Base-by-base conservation (phyloP, 2,113 vertebrate species). In the Alosa alosa region DNA sequence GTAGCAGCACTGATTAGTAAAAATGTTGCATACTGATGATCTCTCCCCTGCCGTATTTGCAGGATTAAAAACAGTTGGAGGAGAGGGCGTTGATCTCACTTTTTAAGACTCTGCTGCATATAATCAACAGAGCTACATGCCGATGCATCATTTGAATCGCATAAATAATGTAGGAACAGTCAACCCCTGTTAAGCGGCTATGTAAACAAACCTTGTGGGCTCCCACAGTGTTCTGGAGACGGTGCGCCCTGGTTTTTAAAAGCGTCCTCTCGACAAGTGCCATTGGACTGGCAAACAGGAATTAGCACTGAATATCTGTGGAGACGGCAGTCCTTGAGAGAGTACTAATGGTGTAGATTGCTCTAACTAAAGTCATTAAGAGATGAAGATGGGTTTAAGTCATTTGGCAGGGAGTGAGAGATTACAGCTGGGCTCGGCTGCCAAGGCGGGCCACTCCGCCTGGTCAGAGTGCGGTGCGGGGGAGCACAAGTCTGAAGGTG, bases 261-360 rank as follows among this genome's bases (percentile, higher is more conserved):
- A 78, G 31, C 25, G 36, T 78, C 31, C 72, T 22, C 72, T 36
- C 72, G 36, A 78, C 72, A 39, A 78, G 72, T 78, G 72, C 72
- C 31, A 36, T 36, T 39, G 31, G 72, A 31, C 72, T 78, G 72
- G 72, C 36, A 57, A 60, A 84, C 36, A 22, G 4, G 55, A 84
- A 84, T 84, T 45, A 84, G 83, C 25, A 45, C 41, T 64, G 4
- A 44, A 84, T 84, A 60, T 84, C 57, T 84, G 39, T 45, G 39
- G 36, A 84, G 83, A 57, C 55, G 44, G 83, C 72, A 78, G 72
- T 78, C 72, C 72, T 78, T 78, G 72, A 78, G 72, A 78, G 72
- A 78, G 72, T 78, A 39, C 72, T 78, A 31, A 78, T 78, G 72
- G 72, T 78, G 72, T 13, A 41, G 72, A 78, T 36, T 17, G 36